Percentiles rank a stretch among this genome's conserved stretches.
Evolutionary conservation across 2,113 vertebrate species (phyloP).

Genomic region (Solea solea): DNA sequence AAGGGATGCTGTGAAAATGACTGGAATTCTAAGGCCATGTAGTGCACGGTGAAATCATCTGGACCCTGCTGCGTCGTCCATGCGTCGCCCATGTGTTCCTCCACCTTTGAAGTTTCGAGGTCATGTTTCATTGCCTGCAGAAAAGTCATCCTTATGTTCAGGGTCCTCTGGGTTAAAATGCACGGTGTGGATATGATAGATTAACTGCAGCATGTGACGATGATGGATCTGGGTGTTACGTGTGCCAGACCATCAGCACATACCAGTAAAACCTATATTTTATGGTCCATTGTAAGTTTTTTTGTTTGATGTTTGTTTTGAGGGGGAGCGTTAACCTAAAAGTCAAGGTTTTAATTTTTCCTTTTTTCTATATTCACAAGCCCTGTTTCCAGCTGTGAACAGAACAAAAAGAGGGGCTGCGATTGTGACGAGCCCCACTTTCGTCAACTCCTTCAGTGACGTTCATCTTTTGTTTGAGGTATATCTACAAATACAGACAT

Average conservation of each 20-base stretch:
- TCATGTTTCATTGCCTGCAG: slow-evolving; percentile 34
- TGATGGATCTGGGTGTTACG: slow-evolving; percentile 12
- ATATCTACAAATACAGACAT: neutral
- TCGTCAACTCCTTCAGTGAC: slow-evolving; percentile 85
- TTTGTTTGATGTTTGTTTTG: neutral
- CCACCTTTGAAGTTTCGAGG: slow-evolving; percentile 50
- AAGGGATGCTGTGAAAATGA: slow-evolving; percentile 5
- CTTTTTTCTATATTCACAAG: slow-evolving; percentile 42
- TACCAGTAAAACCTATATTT: slow-evolving; percentile 5
- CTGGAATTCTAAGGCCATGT: neutral
- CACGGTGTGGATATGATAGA: neutral
- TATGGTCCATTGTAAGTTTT: neutral
- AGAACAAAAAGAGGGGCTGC: slow-evolving; percentile 77
- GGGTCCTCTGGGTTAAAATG: slow-evolving; percentile 24
- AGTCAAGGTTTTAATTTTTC: neutral
- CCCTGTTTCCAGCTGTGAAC: slow-evolving; percentile 85
- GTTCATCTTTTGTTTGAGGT: slow-evolving; percentile 90
- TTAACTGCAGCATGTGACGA: neutral
- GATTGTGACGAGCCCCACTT: slow-evolving; percentile 66
- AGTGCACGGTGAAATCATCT: slow-evolving; percentile 37
- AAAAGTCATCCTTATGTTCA: slow-evolving; percentile 53
- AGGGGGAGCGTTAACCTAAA: neutral
- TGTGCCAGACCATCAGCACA: neutral
- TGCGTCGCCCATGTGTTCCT: slow-evolving; percentile 34
- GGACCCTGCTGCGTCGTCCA: slow-evolving; percentile 27